Evolutionary conservation across 2,797 vertebrate genomes (phyloP), one percentile per base, ranked within the genome.

Genomic region (Onychomys arenicola): DNA sequence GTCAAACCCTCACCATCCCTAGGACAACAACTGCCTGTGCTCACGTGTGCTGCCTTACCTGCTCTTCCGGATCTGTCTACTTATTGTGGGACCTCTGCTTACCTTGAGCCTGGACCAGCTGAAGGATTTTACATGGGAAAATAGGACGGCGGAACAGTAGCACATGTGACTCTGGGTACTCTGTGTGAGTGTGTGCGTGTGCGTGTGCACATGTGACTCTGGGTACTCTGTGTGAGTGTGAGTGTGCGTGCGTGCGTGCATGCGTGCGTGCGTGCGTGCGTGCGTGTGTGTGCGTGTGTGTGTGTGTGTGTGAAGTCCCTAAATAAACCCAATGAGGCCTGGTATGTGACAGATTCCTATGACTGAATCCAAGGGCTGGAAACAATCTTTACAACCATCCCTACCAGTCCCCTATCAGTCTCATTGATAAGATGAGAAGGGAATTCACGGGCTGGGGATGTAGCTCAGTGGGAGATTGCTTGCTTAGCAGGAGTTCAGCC

Each of bases 81-180:
- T 8, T 23, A 63, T 8, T 13, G 2, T 32, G 13, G 17, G 61
- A 16, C 13, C 37, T 61, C 71, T 94, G 57, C 85, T 63, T 67
- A 52, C 65, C 14, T 11, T 77, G 59, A 40, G 34, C 43, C 43
- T 77, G 11, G 43, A 52, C 32, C 10, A 0, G 6, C 13, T 55
- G 29, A 57, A 87, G 25, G 75, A 76, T 4, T 49, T 27, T 11
- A 43, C 32, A 40, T 2, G 40, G 75, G 76, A 80, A 67, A 94
- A 81, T 0, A 49, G 87, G 61, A 57, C 16, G 25, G 29, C 17
- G 6, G 0, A 17, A 67, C 9, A 69, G 52, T 57, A 69, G 17
- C 0, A 4, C 21, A 4, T 0, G 0, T 2, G 77, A 61, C 61
- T 73, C 25, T 7, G 87, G 29, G 29, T 43, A 23, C 46, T 29